phyloP scores from a whole-genome alignment of 2,888 invertebrate genomes.

The Leucophora obtusa region DNA sequence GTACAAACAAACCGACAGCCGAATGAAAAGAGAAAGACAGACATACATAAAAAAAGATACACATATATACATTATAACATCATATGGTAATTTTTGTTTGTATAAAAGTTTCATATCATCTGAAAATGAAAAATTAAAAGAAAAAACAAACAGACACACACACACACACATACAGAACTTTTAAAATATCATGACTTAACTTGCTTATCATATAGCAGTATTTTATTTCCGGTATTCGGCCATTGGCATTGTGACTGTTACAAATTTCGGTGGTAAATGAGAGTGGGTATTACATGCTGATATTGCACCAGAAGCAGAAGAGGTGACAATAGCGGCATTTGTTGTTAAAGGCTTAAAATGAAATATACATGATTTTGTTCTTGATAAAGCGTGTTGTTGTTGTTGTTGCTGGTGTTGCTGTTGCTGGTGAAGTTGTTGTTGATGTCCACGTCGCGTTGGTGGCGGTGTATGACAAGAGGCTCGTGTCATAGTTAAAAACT shows the following conservation, averaged over 20 bases:
- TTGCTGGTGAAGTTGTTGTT: background rate
- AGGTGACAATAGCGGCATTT: background rate
- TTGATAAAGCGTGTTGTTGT: conserved; percentile 22
- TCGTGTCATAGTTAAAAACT: conserved; percentile 65
- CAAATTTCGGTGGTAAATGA: conserved; percentile 52
- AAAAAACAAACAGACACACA: background rate
- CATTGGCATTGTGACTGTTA: conserved; percentile 66
- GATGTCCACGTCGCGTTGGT: conserved; percentile 17
- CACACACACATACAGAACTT: background rate
- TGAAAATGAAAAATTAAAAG: background rate
- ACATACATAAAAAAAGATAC: background rate
- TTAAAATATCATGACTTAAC: conserved; percentile 2
- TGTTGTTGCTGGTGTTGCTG: conserved; percentile 21
- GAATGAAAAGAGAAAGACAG: background rate
- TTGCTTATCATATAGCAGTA: conserved; percentile 27
- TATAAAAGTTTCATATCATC: conserved; percentile 9
- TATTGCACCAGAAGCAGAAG: conserved; percentile 13
- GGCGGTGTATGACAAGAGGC: conserved; percentile 74
- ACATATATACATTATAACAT: background rate
- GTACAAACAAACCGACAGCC: conserved; percentile 9
- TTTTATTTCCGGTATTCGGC: conserved; percentile 74
- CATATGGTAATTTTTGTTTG: conserved; percentile 12
- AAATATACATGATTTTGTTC: conserved; percentile 55
- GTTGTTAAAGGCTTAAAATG: conserved; percentile 52
- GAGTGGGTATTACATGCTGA: conserved; percentile 46